Percentiles rank a stretch among this genome's conserved stretches.
These are phyloP conservation scores for Hipposideros armiger DNA, from an alignment of 2,113 vertebrate genomes.

Conservation along the genomic window DNA sequence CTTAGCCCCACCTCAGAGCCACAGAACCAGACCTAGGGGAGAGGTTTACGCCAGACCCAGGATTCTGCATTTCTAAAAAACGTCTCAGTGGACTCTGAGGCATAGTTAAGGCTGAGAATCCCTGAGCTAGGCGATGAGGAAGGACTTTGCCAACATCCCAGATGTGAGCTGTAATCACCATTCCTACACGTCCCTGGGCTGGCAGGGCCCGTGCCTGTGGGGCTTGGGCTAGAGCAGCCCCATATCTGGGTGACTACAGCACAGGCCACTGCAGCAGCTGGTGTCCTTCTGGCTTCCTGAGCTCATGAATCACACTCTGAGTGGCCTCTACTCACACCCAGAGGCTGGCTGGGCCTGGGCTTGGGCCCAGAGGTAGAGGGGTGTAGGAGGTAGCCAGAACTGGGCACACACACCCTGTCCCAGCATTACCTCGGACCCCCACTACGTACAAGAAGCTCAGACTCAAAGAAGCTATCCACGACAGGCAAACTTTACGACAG, in stretches of 20 bases:
- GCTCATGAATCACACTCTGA: slow-evolving; percentile 23
- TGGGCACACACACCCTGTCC: not conserved
- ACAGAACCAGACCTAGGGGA: not conserved
- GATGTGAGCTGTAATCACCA: not conserved
- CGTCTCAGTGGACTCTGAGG: not conserved
- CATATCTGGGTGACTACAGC: not conserved
- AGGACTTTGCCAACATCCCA: not conserved
- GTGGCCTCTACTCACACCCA: not conserved
- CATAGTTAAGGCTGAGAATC: not conserved
- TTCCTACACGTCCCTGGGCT: rapidly evolving
- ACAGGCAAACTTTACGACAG: not conserved
- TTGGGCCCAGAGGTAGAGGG: not conserved
- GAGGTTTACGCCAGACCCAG: not conserved
- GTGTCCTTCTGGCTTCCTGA: slow-evolving; percentile 35
- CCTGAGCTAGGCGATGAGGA: not conserved
- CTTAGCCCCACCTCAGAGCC: not conserved
- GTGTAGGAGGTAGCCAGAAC: not conserved
- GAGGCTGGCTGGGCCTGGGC: not conserved
- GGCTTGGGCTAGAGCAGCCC: not conserved
- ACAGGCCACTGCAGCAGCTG: not conserved
- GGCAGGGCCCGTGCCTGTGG: not conserved
- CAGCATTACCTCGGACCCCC: not conserved
- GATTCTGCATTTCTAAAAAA: not conserved
- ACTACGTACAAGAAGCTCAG: not conserved
- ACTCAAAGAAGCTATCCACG: not conserved